Evolutionary conservation across 2,888 invertebrate genomes (phyloP), one percentile per base, ranked within the genome.

Genomic region (Paralinhomoeus sp.): DNA sequence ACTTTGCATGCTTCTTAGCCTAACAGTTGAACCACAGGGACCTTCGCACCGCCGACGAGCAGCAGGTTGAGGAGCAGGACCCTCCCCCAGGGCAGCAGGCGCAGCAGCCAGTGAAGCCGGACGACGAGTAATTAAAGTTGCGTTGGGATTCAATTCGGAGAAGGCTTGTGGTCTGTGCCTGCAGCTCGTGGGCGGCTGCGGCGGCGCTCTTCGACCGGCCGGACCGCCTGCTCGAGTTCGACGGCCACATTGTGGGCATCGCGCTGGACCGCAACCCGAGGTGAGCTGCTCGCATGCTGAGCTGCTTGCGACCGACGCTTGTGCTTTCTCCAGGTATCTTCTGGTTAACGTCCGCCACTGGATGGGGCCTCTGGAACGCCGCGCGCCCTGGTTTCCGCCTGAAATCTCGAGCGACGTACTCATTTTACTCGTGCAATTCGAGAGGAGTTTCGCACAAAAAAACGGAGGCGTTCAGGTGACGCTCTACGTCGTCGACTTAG

Each of bases 231-330:
- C 78, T 82, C 48, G 80, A 82, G 64, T 68, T 82, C 42, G 76
- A 80, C 58, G 81, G 80, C 0, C 80, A 81, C 58, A 80, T 82
- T 46, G 79, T 81, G 53, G 82, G 82, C 53, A 79, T 82, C 78
- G 75, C 77, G 2, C 65, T 82, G 1, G 80, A 80, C 66, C 78
- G 80, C 56, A 27, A 27, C 27, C 27, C 27, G 7, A 5, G 27
- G 27, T 27, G 27, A 12, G 27, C 27, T n/a, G n/a, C 7, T 27
- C 5, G 12, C 12, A 9, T 27, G 27, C 5, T 9, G 27, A 27
- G 27, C 12, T 27, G 27, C 12, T 27, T 9, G 27, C 27, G 27
- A 12, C 5, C 5, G 5, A 9, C 7, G 12, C 27, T 35, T 35
- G 3, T 17, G 9, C 17, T 35, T n/a, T 3, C 21, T 37, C 5